Conservation (phyloP, 1,140 invertebrate species). For the Ephestia elutella region DNA sequence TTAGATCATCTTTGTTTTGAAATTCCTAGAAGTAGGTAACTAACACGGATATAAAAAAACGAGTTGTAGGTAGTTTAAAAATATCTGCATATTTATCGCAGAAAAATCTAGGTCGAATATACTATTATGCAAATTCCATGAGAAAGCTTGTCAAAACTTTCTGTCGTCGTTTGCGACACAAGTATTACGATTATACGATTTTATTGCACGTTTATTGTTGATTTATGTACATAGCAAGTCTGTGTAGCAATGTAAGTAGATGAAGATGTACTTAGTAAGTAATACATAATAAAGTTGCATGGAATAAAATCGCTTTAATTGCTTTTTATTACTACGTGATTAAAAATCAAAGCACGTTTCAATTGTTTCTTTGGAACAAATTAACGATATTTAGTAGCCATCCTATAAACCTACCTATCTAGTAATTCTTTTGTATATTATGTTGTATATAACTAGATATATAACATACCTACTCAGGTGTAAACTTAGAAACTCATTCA, state of each 20-base stretch:
- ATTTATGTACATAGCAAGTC: background rate
- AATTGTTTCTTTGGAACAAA: too few relatives aligned
- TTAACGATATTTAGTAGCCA: too few relatives aligned
- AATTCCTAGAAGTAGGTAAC: background rate
- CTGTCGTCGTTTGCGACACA: background rate
- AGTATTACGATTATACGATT: background rate
- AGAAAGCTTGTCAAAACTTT: background rate
- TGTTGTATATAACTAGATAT: too few relatives aligned
- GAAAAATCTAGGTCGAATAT: background rate
- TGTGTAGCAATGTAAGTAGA: background rate
- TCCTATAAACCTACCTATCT: too few relatives aligned
- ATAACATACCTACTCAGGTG: too few relatives aligned
- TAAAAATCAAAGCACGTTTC: too few relatives aligned
- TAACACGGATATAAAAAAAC: background rate
- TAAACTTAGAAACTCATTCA: too few relatives aligned
- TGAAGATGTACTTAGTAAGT: background rate
- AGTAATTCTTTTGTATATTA: too few relatives aligned
- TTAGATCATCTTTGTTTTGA: too few relatives aligned
- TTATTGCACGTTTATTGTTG: background rate
- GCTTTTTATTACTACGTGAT: too few relatives aligned
- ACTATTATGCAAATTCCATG: background rate
- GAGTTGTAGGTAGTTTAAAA: background rate
- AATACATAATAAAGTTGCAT: background rate
- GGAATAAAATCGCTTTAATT: too few relatives aligned
- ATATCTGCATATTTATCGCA: background rate